Evolutionary conservation across 2,888 invertebrate species (phyloP).

Genomic region (Cheilosia vernalis): DNA sequence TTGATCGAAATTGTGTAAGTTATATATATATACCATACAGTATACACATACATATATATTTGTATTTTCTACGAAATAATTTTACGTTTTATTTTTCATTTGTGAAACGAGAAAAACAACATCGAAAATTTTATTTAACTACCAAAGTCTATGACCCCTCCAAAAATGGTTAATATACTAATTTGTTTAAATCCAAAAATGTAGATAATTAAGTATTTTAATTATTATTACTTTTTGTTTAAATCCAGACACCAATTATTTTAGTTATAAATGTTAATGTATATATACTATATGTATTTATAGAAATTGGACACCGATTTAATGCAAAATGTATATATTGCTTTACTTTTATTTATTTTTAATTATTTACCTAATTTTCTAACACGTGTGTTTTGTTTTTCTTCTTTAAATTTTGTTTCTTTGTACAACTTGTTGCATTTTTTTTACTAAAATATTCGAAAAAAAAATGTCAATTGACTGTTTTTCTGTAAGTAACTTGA

Average conservation of each 20-base stretch:
- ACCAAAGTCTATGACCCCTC: conserved; percentile 83
- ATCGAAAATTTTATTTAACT: conserved; percentile 77
- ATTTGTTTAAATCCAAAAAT: conserved; percentile 65
- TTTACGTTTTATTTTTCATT: conserved; percentile 32
- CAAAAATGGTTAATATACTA: conserved; percentile 77
- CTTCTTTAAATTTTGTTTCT: conserved; percentile 69
- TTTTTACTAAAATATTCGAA: conserved; percentile 58
- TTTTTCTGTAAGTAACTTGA: conserved; percentile 16
- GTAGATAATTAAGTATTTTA: conserved; percentile 62
- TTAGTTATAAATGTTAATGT: conserved; percentile 64
- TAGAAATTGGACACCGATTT: conserved; percentile 77
- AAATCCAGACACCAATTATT: conserved; percentile 67
- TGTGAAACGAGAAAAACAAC: conserved; percentile 68
- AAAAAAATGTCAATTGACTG: conserved; percentile 70
- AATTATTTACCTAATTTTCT: conserved; percentile 70
- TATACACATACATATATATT: conserved; percentile 8
- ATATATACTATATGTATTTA: conserved; percentile 57
- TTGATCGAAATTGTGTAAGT: conserved; percentile 71
- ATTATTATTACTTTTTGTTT: conserved; percentile 47
- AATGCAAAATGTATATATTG: conserved; percentile 78
- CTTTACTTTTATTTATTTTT: conserved; percentile 72
- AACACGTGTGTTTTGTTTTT: conserved; percentile 51
- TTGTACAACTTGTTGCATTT: conserved; percentile 77
- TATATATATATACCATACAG: not conserved
- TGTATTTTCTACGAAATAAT: conserved; percentile 47